Evolutionary conservation across 1,140 invertebrate species (phyloP).

Genomic region (Arctopsyche grandis): DNA sequence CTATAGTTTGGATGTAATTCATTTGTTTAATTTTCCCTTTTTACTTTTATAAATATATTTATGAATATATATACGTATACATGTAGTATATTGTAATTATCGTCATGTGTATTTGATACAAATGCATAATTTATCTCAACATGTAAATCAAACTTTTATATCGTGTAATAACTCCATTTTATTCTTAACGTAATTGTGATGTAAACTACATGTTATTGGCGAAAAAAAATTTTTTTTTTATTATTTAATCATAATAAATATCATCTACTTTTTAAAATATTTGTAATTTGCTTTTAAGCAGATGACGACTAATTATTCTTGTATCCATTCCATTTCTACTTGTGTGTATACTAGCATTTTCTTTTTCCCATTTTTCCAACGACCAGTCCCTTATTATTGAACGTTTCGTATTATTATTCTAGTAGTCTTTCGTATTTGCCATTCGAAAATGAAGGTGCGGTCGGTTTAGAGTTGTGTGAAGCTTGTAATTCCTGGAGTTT

Average conservation of each 20-base stretch:
- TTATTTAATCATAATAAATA: too few species aligned
- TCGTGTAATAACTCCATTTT: background rate
- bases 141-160: background rate
- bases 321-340: background rate
- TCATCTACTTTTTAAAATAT: too few species aligned
- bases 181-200: background rate
- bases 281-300: too few species aligned
- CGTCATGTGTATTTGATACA: background rate
- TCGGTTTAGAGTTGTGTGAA: background rate
- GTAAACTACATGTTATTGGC: background rate
- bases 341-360: background rate
- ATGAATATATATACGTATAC: background rate
- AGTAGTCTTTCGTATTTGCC: background rate
- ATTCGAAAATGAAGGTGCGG: background rate
- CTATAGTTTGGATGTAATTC: background rate
- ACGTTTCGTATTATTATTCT: too few species aligned
- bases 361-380: background rate
- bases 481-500: background rate
- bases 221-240: too few species aligned
- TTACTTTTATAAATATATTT: background rate
- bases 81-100: background rate
- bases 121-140: background rate
- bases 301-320: too few species aligned
- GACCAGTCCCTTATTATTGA: background rate
- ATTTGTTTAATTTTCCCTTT: background rate